A percentile compares a stretch with the other conserved stretches of the same genome.
Conservation (phyloP, 2,888 invertebrate species). For the Dryocosmus kuriphilus region DNA sequence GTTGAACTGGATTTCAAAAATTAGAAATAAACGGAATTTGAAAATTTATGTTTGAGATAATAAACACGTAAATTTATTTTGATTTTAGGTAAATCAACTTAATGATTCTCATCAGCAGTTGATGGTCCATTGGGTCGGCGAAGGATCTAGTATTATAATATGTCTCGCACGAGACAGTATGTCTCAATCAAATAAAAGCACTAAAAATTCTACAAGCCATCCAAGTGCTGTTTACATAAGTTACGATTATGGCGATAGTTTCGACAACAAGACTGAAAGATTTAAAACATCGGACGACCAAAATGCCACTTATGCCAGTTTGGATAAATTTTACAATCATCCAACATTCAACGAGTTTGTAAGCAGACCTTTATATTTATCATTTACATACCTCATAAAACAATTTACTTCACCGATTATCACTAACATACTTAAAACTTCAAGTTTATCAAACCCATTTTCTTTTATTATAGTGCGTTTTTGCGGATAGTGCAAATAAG, state of each 20-base stretch:
- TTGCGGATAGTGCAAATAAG: conserved; percentile 88
- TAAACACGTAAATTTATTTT: neutral
- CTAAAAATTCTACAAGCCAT: conserved; percentile 54
- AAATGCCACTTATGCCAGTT: conserved; percentile 81
- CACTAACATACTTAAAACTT: neutral
- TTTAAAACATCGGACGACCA: conserved; percentile 80
- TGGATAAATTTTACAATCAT: conserved; percentile 92
- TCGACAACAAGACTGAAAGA: conserved; percentile 85
- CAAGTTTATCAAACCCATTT: neutral
- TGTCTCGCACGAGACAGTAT: conserved; percentile 89
- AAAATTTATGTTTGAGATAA: too few species aligned
- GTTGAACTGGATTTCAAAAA: too few species aligned
- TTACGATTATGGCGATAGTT: conserved; percentile 91
- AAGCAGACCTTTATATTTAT: conserved; percentile 77
- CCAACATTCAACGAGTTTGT: conserved; percentile 89
- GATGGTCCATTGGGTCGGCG: conserved; percentile 96
- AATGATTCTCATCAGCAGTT: conserved; percentile 93
- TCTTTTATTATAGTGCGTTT: conserved; percentile 85
- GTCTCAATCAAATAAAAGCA: conserved; percentile 72
- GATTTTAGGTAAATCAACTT: conserved; percentile 84
- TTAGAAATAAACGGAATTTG: too few species aligned
- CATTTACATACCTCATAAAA: too few species aligned
- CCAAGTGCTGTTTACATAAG: conserved; percentile 91
- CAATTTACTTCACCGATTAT: neutral
- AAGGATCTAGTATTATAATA: conserved; percentile 91